Evolutionary conservation across 2,888 invertebrate genomes (phyloP), one percentile per base, ranked within the genome.

Genomic region (Limenitis arthemis): DNA sequence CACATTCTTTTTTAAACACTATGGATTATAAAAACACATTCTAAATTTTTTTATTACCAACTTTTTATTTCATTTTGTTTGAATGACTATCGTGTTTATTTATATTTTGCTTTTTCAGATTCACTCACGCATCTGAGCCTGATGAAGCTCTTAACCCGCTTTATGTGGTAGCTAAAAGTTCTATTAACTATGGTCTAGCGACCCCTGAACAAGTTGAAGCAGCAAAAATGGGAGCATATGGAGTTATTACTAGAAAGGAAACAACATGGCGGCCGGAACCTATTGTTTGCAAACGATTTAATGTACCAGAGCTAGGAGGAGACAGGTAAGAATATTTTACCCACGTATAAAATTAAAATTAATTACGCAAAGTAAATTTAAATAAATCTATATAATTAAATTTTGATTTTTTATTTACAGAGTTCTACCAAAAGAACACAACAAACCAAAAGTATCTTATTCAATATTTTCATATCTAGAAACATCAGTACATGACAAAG

Each of bases 261-360:
- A 67, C 68, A 0, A 83, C 89, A 41, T 99, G 99, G 99, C 89
- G 92, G 60, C 99, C 99, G 0, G 90, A 91, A 59, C 80, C 90
- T 39, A 72, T 95, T 6, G 86, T 99, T 0, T 98, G 96, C 72
- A 96, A 94, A 73, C 87, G 98, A 40, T 99, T 98, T 72, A 99
- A 99, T 72, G 91, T 99, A 31, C 95, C 97, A 0, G 93, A 97
- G 72, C 95, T 97, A 0, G 91, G 90, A 57, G 73, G 68, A 0
- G 58, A 53, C 5, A 75, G 76, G 85, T 83, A 56, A 61, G 34
- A 46, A 34, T 4, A 8, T 34, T 9, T 4, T 34, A 8, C 8
- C 34, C 34, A 8, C 1, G 4, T 34, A 34, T 39, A 4, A 3
- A n/a, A 39, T 20, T 5, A 39, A 2, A 11, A 11, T 20, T 39